Base-by-base conservation (phyloP, 1,140 invertebrate genomes). In the Drosophila kurseongensis region DNA sequence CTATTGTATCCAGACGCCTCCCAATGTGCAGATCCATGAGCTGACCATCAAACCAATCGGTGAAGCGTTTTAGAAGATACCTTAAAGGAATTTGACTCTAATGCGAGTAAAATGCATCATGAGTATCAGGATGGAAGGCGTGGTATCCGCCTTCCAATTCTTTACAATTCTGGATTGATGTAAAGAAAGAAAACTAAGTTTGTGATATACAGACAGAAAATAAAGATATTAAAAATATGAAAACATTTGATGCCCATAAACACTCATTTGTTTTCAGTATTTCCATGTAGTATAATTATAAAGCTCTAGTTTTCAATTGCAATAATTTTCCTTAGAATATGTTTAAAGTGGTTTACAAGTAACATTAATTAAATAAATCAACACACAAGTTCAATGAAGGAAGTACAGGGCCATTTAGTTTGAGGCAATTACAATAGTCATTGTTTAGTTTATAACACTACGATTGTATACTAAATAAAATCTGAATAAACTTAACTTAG, bases 1-100 rank as follows among this genome's bases (percentile, higher is more conserved):
- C 0, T 95, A 94, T 69, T 93, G 93, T 3, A 73, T 96, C 6
- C 91, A 93, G 8, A 94, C 94, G 0, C 94, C 95, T 1, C 89
- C 93, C 6, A 86, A 93, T 58, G 94, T 95, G 3, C 94, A 95
- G 91, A 78, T 83, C 23, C 80, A 86, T 32, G 92, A 93, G 79
- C 47, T 93, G 29, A 91, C 72, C 1, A 80, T 93, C 14, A 84
- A 79, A 74, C 75, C 74, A 0, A 14, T 75, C 4, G 71, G 71
- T 0, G 71, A 75, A 18, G 2, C 4, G 0, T 51, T 75, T 13
- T 75, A 50, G 40, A 16, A 1, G 10, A 2, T n/a, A n/a, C n/a
- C n/a, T n/a, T n/a, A n/a, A 12, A 4, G n/a, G 10, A 60, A 44
- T 23, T 59, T 23, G 10, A 4, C 40, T 42, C 12, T 4, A 12